These are phyloP conservation scores for Eulemur mongoz DNA, from an alignment of 2,797 vertebrate genomes.

Conservation along the genomic window DNA sequence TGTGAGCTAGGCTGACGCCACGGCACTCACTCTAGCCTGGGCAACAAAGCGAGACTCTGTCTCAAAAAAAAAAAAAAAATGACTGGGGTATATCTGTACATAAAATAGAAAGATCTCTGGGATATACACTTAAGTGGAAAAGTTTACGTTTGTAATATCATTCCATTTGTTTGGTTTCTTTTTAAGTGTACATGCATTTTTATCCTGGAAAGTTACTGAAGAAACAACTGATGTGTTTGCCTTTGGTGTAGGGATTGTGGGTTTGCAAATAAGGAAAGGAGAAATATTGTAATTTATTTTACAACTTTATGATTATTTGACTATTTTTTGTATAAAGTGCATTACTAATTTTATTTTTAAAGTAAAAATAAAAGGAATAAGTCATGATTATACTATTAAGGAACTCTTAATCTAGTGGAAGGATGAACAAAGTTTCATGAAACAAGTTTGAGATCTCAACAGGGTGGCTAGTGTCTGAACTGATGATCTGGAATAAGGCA, in stretches of 20 bases:
- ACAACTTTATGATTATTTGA: background rate
- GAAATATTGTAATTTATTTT: background rate
- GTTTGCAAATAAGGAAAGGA: background rate
- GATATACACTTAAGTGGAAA: background rate
- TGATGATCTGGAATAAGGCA: background rate
- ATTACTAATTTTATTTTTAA: background rate
- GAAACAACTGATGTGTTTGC: background rate
- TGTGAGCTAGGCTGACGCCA: no score
- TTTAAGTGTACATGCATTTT: background rate
- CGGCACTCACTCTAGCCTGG: no score
- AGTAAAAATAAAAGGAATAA: background rate
- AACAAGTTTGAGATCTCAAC: background rate
- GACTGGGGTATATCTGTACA: background rate
- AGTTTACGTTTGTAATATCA: background rate
- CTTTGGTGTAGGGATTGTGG: background rate
- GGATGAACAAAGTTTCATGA: background rate
- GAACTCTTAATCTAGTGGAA: background rate
- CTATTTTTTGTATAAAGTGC: background rate
- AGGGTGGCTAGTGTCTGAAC: background rate
- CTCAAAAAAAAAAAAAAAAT: no score
- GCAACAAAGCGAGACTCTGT: no score
- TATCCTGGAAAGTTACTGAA: background rate
- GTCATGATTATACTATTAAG: background rate
- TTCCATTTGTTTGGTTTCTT: background rate
- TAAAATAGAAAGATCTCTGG: background rate